Evolutionary conservation across 2,888 invertebrate species (phyloP).

Genomic region (Drosophila meridionalis): DNA sequence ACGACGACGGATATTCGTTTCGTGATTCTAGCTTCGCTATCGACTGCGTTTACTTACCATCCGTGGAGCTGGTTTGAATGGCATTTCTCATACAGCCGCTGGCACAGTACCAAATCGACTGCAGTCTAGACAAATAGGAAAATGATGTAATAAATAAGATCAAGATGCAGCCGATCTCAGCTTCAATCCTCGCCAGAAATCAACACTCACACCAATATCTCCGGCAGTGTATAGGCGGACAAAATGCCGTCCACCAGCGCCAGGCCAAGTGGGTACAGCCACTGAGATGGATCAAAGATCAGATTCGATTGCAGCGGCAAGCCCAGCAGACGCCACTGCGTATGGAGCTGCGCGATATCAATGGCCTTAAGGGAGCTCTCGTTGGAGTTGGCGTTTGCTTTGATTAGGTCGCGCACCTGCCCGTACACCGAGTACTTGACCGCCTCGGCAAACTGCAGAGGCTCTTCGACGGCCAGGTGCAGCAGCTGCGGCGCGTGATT

Average conservation of each 20-base stretch:
- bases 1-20: neutral
- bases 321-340: constrained; percentile 74
- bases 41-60: constrained; percentile 59
- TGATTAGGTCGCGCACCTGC: constrained; percentile 64
- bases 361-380: constrained; percentile 55
- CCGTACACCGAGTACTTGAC: constrained; percentile 76
- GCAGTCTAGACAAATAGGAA: constrained; percentile 66
- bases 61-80: constrained; percentile 69
- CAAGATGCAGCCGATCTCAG: neutral
- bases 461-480: constrained; percentile 75
- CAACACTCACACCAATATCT: constrained; percentile 72
- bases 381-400: constrained; percentile 24
- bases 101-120: constrained; percentile 83
- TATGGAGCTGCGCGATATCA: constrained; percentile 79
- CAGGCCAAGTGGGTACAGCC: constrained; percentile 67
- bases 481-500: constrained; percentile 56
- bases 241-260: constrained; percentile 76
- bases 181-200: too few species aligned
- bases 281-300: constrained; percentile 57
- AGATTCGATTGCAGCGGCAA: constrained; percentile 73
- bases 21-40: neutral
- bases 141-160: neutral
- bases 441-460: constrained; percentile 75
- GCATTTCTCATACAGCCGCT: constrained; percentile 80
- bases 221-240: constrained; percentile 73